Evolutionary conservation across 2,888 invertebrate genomes (phyloP).

Genomic region (Eupithecia centaureata): DNA sequence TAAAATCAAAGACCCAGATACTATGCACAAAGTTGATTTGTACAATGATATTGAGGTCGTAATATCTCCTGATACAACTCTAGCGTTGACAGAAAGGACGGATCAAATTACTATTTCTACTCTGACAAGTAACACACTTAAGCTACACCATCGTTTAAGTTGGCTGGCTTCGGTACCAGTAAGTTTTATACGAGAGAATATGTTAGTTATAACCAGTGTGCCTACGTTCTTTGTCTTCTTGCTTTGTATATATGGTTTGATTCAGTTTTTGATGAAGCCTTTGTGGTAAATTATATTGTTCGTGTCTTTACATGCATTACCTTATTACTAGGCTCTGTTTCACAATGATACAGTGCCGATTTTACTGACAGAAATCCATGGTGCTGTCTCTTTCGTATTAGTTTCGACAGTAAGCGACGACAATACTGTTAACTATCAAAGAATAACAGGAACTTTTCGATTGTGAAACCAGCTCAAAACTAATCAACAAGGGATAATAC

Average conservation of each 20-base stretch:
- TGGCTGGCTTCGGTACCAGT: conserved; percentile 42
- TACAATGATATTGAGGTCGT: conserved; percentile 55
- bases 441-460: no score
- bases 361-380: no score
- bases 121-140: conserved; percentile 36
- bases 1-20: conserved; percentile 34
- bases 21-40: conserved; percentile 45
- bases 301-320: not conserved
- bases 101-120: conserved; percentile 49
- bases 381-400: no score
- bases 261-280: conserved; percentile 57
- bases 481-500: no score
- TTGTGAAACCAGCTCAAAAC: no score
- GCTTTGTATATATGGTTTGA: conserved; percentile 59
- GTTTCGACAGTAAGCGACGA: no score
- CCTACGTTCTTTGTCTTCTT: conserved; percentile 65
- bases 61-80: conserved; percentile 41
- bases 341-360: no score
- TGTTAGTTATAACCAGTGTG: conserved; percentile 62
- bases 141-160: conserved; percentile 32
- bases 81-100: conserved; percentile 39
- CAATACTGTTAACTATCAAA: no score
- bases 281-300: conserved; percentile 42
- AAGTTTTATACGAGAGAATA: conserved; percentile 62
- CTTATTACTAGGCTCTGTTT: no score